Evolutionary conservation across 1,140 invertebrate species (phyloP).

Genomic region (Druon quercuslanigerum): DNA sequence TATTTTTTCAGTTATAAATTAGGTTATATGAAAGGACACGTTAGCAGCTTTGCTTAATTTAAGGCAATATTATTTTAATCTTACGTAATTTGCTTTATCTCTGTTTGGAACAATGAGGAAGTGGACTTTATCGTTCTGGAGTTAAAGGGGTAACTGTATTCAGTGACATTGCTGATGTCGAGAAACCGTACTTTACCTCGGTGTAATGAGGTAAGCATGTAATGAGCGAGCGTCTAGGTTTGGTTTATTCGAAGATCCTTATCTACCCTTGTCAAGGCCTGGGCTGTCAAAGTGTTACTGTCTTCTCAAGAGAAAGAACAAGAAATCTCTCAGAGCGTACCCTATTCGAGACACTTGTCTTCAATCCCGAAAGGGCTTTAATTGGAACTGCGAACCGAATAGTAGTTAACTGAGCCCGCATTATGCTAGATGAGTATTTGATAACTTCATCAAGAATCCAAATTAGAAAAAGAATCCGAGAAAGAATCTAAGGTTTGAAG

Average conservation of each 20-base stretch:
- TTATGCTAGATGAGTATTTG: no score
- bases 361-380: no score
- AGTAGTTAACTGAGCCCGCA: no score
- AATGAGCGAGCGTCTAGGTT: conserved; percentile 18
- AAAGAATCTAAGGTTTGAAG: no score
- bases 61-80: not conserved
- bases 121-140: not conserved
- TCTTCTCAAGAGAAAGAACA: conserved; percentile 18
- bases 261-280: conserved; percentile 8
- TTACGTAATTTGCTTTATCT: not conserved
- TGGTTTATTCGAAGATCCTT: conserved; percentile 17
- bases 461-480: no score
- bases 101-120: not conserved
- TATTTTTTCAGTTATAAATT: not conserved
- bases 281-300: conserved; percentile 12
- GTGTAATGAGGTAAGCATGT: conserved; percentile 7
- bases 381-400: no score
- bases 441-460: no score
- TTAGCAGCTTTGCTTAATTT: not conserved
- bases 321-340: not conserved
- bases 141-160: conserved; percentile 6
- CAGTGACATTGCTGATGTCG: conserved; percentile 7
- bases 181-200: not conserved
- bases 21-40: not conserved
- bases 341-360: not conserved